Conservation (phyloP, 2,888 invertebrate species). For the Phalera bucephala region DNA sequence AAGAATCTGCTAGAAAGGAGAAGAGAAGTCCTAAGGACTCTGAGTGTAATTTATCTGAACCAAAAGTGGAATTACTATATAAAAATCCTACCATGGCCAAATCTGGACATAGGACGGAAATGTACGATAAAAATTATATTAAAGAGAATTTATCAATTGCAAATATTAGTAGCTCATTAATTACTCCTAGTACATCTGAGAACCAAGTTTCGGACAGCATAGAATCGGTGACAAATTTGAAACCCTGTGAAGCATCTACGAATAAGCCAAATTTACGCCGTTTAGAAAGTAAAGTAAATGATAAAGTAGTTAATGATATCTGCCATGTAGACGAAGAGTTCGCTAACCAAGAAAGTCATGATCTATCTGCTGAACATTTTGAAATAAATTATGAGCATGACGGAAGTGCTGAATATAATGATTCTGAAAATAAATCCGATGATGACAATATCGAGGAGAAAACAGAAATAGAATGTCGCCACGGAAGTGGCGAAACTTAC, state of each 20-base stretch:
- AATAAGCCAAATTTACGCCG: slow-evolving; percentile 6
- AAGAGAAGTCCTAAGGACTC: slow-evolving; percentile 18
- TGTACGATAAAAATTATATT: slow-evolving; percentile 28
- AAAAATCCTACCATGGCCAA: slow-evolving; percentile 63
- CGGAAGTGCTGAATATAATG: slow-evolving; percentile 49
- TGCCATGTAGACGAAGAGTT: slow-evolving; percentile 13
- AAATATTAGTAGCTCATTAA: slow-evolving; percentile 26
- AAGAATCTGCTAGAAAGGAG: slow-evolving; percentile 12
- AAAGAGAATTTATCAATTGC: slow-evolving; percentile 34
- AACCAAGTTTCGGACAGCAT: slow-evolving; percentile 28
- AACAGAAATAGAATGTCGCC: slow-evolving; percentile 49
- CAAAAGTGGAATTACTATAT: slow-evolving; percentile 60
- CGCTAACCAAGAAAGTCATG: slow-evolving; percentile 28
- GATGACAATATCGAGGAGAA: slow-evolving; percentile 27
- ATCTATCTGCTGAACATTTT: slow-evolving; percentile 52
- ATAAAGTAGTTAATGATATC: slow-evolving; percentile 8
- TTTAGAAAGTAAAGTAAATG: slow-evolving; percentile 12
- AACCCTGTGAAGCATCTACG: slow-evolving; percentile 11
- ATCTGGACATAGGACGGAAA: slow-evolving; percentile 44
- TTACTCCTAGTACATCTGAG: slow-evolving; percentile 30
- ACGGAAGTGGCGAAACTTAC: slow-evolving; percentile 74
- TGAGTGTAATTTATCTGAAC: slow-evolving; percentile 26
- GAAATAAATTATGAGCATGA: slow-evolving; percentile 59
- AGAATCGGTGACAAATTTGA: slow-evolving; percentile 22
- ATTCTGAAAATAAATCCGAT: slow-evolving; percentile 50